These are phyloP conservation scores for Corvus hawaiiensis DNA, from an alignment of 2,113 vertebrate species.

Conservation along the genomic window DNA sequence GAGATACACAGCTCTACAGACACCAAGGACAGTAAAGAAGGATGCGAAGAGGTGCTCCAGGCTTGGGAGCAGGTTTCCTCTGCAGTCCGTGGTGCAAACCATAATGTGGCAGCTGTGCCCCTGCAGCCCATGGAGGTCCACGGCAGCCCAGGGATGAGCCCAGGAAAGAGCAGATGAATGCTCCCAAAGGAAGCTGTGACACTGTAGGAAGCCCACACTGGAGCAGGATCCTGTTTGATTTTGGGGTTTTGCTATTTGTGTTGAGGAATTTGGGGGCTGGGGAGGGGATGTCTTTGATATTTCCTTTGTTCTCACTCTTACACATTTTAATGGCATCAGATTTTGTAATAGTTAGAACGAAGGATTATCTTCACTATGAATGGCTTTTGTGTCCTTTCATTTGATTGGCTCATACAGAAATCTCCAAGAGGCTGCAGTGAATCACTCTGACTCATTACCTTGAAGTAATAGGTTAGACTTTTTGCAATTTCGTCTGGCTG, in stretches of 20 bases:
- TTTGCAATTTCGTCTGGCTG: conserved; percentile 9
- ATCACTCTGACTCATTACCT: conserved; percentile 62
- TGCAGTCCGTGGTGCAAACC: fast-evolving
- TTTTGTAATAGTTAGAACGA: conserved; percentile 9
- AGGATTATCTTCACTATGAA: conserved; percentile 24
- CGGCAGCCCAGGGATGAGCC: background rate
- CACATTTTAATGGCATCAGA: background rate
- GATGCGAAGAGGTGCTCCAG: background rate
- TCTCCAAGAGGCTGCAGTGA: conserved; percentile 36
- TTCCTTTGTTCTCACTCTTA: background rate
- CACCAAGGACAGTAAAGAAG: no score
- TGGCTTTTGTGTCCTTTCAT: conserved; percentile 52
- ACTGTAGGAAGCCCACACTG: background rate
- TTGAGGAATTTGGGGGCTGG: background rate
- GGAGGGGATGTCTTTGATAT: background rate
- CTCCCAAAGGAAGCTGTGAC: background rate
- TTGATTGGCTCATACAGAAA: conserved; percentile 51
- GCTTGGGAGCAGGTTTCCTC: fast-evolving
- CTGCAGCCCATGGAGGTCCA: background rate
- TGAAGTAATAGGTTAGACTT: conserved; percentile 39
- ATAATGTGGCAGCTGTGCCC: background rate
- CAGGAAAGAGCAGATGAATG: background rate
- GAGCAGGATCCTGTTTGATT: background rate
- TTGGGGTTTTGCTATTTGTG: background rate
- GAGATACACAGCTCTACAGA: background rate